Base-by-base conservation (phyloP, 2,888 invertebrate species). In the Pollenia labialis region DNA sequence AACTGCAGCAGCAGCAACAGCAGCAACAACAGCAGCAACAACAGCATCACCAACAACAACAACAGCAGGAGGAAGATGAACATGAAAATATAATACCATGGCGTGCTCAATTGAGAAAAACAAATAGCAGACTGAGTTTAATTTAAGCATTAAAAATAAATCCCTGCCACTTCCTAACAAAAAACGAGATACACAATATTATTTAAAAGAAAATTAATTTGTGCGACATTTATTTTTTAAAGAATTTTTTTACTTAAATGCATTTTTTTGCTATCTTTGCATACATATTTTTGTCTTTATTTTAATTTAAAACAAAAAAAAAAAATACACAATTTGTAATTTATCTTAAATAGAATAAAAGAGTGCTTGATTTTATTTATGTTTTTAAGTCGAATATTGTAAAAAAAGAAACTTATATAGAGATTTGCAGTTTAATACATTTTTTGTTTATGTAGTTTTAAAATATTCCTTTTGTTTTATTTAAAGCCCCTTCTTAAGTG, bases 41-140 rank as follows among this genome's bases (percentile, higher is more conserved):
- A 89, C 58, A 90, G 90, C 81, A 82, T 14, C 81, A 85, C 0
- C 64, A 75, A 18, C 85, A 83, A 11, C 74, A 77, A 23, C 74
- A 89, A 89, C 58, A 90, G 90, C 86, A 88, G 7, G 94, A 94
- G 40, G 94, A 94, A 79, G 95, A 95, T 56, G 96, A 95, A 87
- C 95, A 94, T 82, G 94, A 95, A 48, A 95, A 95, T 90, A 97
- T 97, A 75, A 97, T 97, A 86, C 98, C 98, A 1, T 98, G 98
- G 98, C 95, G 97, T 90, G 97, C 97, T 46, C 97, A 97, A 91
- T 94, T 98, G 68, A 95, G 97, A 91, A 98, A 98, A 94, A 98
- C 98, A 16, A 97, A 97, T 93, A 97, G 97, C 94, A 97, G 97
- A 92, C 95, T 98, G 86, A 97, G 97, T 93, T 94, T 97, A 90